Base-by-base conservation (phyloP, 2,113 vertebrate genomes). In the Albula goreensis region DNA sequence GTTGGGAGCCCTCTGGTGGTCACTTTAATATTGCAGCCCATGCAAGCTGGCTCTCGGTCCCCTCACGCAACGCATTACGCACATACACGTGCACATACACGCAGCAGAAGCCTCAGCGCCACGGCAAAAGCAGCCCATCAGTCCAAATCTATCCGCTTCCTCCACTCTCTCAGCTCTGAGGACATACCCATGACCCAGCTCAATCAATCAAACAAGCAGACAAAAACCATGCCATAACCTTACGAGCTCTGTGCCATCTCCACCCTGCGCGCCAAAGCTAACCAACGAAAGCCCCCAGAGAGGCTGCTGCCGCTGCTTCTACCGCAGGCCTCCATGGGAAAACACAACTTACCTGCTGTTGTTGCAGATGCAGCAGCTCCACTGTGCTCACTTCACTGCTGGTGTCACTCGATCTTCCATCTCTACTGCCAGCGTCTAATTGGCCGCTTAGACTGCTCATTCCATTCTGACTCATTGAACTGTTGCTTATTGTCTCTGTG, bases 301-400 rank as follows among this genome's bases (percentile, higher is more conserved):
- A 41, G 31, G 31, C 31, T 41, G 31, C 63, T n/a, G 19, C 63
- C 19, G 5, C 56, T 15, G 4, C 56, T 12, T 15, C 56, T 12
- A 15, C 63, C 63, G 5, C 63, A n/a, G 19, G 7, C 17, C 50
- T 4, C 49, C 1, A 8, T 2, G 41, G 80, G 81, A 22, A 70
- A 79, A 56, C 97, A 97, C 96, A 97, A 98, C 98, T 98, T 97
- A 99, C 98, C 98, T 99, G 98, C 97, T 99, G 98, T 97, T 99
- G 98, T 98, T 99, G 98, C 96, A 99, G 97, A 97, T 99, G 97
- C 96, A 99, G 97, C 96, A 99, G 97, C 97, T 99, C 98, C 93
- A 97, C 97, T 97, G 98, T 97, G 97, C 81, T 96, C 93, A 96
- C 95, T 96, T 96, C 95, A 89, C 95, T 94, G 95, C 96, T 96